These are phyloP conservation scores for Metacarcinus magister DNA, from an alignment of 2,888 invertebrate species.

Conservation along the genomic window DNA sequence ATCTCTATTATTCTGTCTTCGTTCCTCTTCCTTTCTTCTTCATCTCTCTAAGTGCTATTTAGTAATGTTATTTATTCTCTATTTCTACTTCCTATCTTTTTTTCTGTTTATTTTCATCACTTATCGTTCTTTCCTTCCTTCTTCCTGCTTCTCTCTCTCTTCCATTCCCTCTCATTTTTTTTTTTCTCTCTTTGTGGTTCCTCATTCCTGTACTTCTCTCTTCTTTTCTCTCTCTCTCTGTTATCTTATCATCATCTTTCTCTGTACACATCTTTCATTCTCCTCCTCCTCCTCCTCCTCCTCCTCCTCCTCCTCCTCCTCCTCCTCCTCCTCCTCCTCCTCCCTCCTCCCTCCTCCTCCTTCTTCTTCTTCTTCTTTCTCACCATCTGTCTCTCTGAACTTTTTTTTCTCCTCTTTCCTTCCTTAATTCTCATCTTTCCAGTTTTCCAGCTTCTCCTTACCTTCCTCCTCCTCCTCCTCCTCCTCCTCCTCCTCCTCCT, in stretches of 20 bases:
- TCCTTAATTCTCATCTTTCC: too few relatives aligned
- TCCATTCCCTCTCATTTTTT: too few relatives aligned
- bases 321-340: neutral
- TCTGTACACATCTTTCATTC: neutral
- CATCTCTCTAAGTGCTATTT: neutral
- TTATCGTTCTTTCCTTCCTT: neutral
- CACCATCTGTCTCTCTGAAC: neutral
- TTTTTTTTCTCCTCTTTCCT: neutral
- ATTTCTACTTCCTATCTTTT: neutral
- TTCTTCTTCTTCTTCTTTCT: neutral
- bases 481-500: too few relatives aligned
- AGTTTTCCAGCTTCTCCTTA: too few relatives aligned
- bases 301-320: neutral
- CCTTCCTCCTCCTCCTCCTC: too few relatives aligned
- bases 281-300: neutral
- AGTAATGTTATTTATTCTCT: neutral
- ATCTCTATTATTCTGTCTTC: neutral
- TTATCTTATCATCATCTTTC: neutral
- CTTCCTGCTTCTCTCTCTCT: neutral
- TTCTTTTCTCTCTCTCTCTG: neutral
- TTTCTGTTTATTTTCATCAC: neutral
- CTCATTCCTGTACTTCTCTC: neutral
- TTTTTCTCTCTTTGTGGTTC: neutral
- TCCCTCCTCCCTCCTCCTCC: neutral
- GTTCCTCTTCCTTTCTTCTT: neutral